A percentile compares a stretch with the other conserved stretches of the same genome.
Evolutionary conservation across 92 coral and sea anemone species (phyloP).

Genomic region (Virgularia gustaviana): DNA sequence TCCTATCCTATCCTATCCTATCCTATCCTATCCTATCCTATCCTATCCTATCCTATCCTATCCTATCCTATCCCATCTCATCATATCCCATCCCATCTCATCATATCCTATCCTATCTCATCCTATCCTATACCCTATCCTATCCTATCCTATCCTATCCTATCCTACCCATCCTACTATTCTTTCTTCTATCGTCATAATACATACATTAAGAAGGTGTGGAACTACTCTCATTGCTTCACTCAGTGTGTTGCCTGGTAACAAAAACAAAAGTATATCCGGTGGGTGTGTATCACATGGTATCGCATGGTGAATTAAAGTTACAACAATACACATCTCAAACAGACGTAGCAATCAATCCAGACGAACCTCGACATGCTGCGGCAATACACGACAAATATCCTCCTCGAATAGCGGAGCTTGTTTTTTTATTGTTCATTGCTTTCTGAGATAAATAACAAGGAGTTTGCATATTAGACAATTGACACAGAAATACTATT

Average conservation of each 20-base stretch:
- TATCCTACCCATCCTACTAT: too few species aligned
- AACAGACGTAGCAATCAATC: not conserved
- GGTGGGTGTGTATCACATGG: too few species aligned
- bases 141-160: too few species aligned
- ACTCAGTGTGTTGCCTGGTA: constrained; percentile 73
- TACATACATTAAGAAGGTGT: constrained; percentile 74
- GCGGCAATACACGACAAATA: constrained; percentile 77
- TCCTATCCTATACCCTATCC: not conserved
- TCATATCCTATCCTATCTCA: not conserved
- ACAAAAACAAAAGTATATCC: not conserved
- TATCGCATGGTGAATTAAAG: too few species aligned
- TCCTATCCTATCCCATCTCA: too few species aligned
- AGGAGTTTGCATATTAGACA: not conserved
- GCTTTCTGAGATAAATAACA: constrained; percentile 59
- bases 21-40: too few species aligned
- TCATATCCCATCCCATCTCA: too few species aligned
- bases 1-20: too few species aligned
- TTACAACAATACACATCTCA: too few species aligned
- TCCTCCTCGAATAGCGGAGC: constrained; percentile 67
- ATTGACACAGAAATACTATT: not conserved
- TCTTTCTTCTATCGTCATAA: too few species aligned
- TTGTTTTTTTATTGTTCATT: constrained; percentile 74
- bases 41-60: too few species aligned
- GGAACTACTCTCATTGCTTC: constrained; percentile 74
- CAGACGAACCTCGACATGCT: constrained; percentile 66